Base-by-base conservation (phyloP, 2,888 invertebrate species). In the Ferdinandea cuprea region DNA sequence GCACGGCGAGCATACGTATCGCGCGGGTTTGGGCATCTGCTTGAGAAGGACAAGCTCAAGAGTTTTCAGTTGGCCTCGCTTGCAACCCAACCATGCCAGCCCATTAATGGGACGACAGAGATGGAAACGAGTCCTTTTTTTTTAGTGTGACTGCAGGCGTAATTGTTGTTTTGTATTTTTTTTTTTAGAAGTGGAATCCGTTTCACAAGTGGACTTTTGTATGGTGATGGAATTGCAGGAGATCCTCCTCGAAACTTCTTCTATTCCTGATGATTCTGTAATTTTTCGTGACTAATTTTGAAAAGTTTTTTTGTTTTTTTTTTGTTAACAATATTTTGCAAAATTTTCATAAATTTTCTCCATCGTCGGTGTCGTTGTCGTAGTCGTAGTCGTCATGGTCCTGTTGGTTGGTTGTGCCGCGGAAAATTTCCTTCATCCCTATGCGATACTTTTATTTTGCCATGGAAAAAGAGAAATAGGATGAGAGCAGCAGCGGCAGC, bases 361-460 rank as follows among this genome's bases (percentile, higher is more conserved):
- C 11, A 15, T 21, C 7, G 15, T 15, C 7, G 8, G 7, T 13
- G n/a, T n/a, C n/a, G n/a, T n/a, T n/a, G n/a, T n/a, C n/a, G n/a
- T n/a, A n/a, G n/a, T 54, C 9, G 35, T 13, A 13, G 25, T 13
- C n/a, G 25, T 46, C 6, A 40, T 11, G 66, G 54, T 50, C 19
- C 58, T 50, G 37, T 13, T 25, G 44, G 48, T 17, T 25, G 35
- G 37, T 30, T 65, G 17, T 32, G 25, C 21, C 42, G 32, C 28
- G 32, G 63, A 6, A 59, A 40, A 32, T 59, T 66, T 15, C 30
- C 42, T 54, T 19, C 50, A 65, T 63, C 46, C 44, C 54, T 11
- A n/a, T 11, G 65, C 46, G 44, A 35, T 72, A 46, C 66, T 79
- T 66, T 72, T 66, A 46, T 66, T 78, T 72, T 13, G 65, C 35